phyloP scores from a whole-genome alignment of 2,888 invertebrate species.

The Ischnura elegans region DNA sequence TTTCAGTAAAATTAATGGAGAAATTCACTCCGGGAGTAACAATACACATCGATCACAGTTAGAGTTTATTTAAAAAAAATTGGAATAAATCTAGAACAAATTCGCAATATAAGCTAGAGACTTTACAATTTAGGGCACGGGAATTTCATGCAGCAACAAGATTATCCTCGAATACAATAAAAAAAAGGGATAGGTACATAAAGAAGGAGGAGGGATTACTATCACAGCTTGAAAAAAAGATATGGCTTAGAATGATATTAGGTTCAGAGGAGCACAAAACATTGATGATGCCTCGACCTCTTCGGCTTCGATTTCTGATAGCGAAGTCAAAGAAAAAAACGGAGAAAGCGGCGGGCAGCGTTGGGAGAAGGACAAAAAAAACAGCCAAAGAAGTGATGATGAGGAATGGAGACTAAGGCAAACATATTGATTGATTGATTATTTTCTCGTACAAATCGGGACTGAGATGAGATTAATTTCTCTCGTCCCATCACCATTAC shows the following conservation, averaged over 20 bases:
- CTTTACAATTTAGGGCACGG: background rate
- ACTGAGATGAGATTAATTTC: background rate
- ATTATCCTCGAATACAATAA: background rate
- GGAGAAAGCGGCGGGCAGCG: background rate
- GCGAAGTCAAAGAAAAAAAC: background rate
- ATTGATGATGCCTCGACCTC: background rate
- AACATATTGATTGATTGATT: constrained; percentile 35
- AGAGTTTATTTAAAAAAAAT: too few species aligned
- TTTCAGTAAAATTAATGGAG: too few species aligned
- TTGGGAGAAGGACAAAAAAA: background rate
- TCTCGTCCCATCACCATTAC: background rate
- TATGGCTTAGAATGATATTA: background rate
- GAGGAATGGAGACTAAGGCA: background rate
- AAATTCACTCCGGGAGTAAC: too few species aligned
- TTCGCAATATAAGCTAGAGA: too few species aligned
- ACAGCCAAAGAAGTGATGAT: background rate
- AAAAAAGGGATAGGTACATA: background rate
- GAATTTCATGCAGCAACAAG: background rate
- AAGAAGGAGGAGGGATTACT: background rate
- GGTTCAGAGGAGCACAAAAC: background rate
- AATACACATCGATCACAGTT: too few species aligned
- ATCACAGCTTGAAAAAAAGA: background rate
- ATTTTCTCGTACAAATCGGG: constrained; percentile 5
- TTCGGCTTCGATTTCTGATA: background rate
- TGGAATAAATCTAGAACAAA: too few species aligned